Evolutionary conservation across 2,113 vertebrate genomes (phyloP).

Genomic region (Notarius lentiginosus): DNA sequence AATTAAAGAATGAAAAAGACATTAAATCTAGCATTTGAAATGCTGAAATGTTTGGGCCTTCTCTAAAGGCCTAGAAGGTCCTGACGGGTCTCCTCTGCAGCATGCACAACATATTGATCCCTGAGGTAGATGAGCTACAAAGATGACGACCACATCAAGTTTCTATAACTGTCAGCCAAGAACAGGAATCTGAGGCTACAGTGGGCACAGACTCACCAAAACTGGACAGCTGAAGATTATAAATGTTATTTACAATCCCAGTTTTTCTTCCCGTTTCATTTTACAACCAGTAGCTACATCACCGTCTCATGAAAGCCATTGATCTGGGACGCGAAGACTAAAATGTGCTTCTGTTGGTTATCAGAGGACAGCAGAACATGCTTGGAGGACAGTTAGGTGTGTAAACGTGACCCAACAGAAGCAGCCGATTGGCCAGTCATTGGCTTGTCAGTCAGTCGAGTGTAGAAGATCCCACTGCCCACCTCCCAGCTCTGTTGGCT

Average conservation of each 20-base stretch:
- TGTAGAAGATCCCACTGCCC: background rate
- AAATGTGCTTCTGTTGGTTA: background rate
- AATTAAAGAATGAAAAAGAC: too few relatives aligned
- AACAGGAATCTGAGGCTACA: background rate
- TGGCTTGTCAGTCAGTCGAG: background rate
- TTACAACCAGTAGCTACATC: background rate
- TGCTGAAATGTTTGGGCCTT: too few relatives aligned
- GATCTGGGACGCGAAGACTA: background rate
- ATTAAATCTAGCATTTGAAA: too few relatives aligned
- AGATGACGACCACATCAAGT: background rate
- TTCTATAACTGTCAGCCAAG: background rate
- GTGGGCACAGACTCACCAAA: background rate
- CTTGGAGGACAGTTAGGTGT: background rate
- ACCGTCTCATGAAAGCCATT: background rate
- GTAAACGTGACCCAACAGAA: background rate
- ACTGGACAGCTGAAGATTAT: background rate
- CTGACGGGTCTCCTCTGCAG: background rate
- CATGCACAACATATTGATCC: background rate
- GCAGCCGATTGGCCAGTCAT: background rate
- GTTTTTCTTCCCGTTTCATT: background rate
- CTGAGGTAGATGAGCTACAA: background rate
- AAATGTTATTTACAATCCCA: background rate
- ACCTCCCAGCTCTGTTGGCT: background rate
- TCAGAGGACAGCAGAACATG: background rate
- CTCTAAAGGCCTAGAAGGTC: too few relatives aligned